A percentile compares a stretch with the other conserved stretches of the same genome.
phyloP scores from a whole-genome alignment of 2,888 invertebrate genomes.

The Apamea sordens region DNA sequence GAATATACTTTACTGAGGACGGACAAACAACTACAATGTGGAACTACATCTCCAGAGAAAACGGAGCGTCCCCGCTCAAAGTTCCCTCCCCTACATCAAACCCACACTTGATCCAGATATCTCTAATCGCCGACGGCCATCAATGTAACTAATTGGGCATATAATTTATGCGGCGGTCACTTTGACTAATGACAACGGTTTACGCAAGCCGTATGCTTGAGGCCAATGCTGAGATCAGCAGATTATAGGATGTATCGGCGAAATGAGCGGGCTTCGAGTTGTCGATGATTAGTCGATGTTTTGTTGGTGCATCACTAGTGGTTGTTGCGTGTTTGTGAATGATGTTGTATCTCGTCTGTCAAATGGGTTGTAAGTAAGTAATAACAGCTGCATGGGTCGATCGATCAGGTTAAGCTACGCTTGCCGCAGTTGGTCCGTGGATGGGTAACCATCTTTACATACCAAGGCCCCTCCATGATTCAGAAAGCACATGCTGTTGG shows the following conservation, averaged over 20 bases:
- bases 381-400: too few relatives aligned
- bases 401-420: too few relatives aligned
- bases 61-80: conserved; percentile 19
- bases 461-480: too few relatives aligned
- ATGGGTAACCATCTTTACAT: too few relatives aligned
- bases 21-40: background rate
- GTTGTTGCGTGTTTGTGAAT: background rate
- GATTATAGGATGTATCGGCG: conserved; percentile 56
- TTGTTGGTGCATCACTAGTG: conserved; percentile 36
- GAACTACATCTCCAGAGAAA: background rate
- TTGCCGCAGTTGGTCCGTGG: too few relatives aligned
- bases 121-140: conserved; percentile 81
- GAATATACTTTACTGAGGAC: background rate
- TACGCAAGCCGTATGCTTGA: conserved; percentile 72
- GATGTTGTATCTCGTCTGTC: background rate
- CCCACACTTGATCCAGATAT: conserved; percentile 75
- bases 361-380: too few relatives aligned
- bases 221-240: conserved; percentile 62
- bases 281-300: conserved; percentile 37
- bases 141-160: conserved; percentile 87
- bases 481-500: too few relatives aligned
- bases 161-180: conserved; percentile 84
- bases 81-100: conserved; percentile 52
- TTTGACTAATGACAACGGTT: conserved; percentile 82
- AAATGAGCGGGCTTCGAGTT: conserved; percentile 23